These are phyloP conservation scores for Catharus ustulatus DNA, from an alignment of 2,797 vertebrate species.

Conservation along the genomic window DNA sequence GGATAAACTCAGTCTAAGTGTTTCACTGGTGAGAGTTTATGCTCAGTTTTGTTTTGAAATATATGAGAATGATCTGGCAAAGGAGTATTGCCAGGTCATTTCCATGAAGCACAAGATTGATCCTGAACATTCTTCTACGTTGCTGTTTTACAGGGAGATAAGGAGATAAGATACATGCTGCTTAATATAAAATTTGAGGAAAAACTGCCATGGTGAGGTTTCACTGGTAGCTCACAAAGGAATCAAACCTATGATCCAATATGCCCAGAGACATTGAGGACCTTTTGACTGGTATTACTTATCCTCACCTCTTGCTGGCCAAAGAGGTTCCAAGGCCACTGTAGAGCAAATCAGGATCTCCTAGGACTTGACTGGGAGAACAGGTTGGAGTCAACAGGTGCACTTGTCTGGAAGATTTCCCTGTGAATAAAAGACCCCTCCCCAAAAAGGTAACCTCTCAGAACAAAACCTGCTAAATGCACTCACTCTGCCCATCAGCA, in stretches of 20 bases:
- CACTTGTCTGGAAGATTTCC: background rate
- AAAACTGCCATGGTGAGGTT: background rate
- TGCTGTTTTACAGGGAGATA: background rate
- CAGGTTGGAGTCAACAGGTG: background rate
- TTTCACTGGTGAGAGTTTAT: background rate
- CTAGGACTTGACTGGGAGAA: background rate
- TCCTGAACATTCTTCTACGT: background rate
- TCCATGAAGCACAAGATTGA: constrained; percentile 14
- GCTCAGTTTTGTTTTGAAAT: constrained; percentile 25
- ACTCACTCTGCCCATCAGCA: background rate
- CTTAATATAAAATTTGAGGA: background rate
- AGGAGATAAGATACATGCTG: background rate
- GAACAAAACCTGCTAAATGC: background rate
- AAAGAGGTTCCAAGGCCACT: background rate
- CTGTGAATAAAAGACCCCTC: background rate
- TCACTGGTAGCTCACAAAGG: background rate
- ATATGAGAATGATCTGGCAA: background rate
- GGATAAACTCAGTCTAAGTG: constrained; percentile 24
- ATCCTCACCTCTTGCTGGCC: background rate
- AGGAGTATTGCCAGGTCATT: constrained; percentile 29
- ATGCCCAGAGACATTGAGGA: background rate
- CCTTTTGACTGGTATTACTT: background rate
- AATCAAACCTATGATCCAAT: background rate
- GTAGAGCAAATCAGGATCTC: background rate
- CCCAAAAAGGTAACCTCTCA: background rate